phyloP scores from a whole-genome alignment of 2,888 invertebrate species.

The Eupithecia abbreviata region DNA sequence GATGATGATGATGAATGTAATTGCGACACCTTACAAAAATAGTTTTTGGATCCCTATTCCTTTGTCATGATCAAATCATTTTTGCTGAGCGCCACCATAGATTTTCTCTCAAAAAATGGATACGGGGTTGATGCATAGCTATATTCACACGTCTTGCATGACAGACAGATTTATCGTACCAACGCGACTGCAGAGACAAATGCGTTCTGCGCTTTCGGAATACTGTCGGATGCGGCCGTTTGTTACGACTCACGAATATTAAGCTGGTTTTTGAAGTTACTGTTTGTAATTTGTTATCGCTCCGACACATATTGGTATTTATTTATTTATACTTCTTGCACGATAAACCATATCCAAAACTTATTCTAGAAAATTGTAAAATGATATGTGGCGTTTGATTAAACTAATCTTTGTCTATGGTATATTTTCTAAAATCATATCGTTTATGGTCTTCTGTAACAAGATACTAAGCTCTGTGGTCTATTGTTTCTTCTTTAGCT shows the following conservation, averaged over 20 bases:
- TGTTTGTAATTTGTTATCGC: slow-evolving; percentile 1
- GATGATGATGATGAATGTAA: too few relatives aligned
- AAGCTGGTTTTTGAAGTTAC: slow-evolving; percentile 24
- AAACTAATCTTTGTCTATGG: too few relatives aligned
- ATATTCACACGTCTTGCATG: slow-evolving; percentile 42
- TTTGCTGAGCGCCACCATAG: background rate
- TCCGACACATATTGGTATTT: background rate
- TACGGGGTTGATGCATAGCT: slow-evolving; percentile 35
- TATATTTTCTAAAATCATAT: too few relatives aligned
- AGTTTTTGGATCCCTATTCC: background rate
- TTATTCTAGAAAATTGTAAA: too few relatives aligned
- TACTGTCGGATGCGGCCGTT: slow-evolving; percentile 37
- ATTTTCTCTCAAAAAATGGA: slow-evolving; percentile 24
- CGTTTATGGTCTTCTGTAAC: too few relatives aligned
- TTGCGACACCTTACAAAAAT: too few relatives aligned
- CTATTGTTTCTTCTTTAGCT: too few relatives aligned
- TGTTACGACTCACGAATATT: slow-evolving; percentile 33
- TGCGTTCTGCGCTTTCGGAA: slow-evolving; percentile 45
- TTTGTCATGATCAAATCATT: slow-evolving; percentile 2
- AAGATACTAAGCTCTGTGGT: too few relatives aligned
- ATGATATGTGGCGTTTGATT: too few relatives aligned
- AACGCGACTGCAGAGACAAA: slow-evolving; percentile 45
- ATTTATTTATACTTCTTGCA: too few relatives aligned
- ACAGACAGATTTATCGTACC: slow-evolving; percentile 46
- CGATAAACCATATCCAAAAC: too few relatives aligned